Evolutionary conservation across 2,797 vertebrate species (phyloP).

Genomic region (Cichlasoma orientale): DNA sequence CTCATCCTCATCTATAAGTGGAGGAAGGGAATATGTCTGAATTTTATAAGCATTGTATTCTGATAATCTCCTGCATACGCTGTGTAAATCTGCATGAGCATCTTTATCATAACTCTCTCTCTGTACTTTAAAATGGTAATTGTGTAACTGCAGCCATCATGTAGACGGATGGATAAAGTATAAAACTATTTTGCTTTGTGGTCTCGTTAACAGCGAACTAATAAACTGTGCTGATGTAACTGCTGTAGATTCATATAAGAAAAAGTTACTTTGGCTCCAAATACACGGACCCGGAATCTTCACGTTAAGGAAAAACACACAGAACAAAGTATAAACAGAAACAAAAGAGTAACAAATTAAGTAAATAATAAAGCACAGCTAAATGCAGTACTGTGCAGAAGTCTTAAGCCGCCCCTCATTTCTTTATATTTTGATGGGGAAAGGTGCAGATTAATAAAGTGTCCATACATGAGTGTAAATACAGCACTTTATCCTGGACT

Average conservation of each 20-base stretch:
- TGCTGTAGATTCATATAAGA: background rate
- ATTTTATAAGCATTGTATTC: background rate
- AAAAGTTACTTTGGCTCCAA: background rate
- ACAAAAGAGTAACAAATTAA: background rate
- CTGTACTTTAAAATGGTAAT: slow-evolving; percentile 23
- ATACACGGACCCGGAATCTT: background rate
- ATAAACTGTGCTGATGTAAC: slow-evolving; percentile 22
- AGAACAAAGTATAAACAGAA: rapidly evolving
- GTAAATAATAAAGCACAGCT: background rate
- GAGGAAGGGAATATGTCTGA: background rate
- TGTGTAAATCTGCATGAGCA: background rate
- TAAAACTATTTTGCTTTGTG: slow-evolving; percentile 32
- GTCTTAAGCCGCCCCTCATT: too few relatives aligned
- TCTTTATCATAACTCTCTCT: slow-evolving; percentile 13
- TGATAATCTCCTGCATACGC: background rate
- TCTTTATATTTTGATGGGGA: too few relatives aligned
- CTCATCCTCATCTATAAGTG: background rate
- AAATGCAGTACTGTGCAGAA: too few relatives aligned
- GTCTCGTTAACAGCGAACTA: slow-evolving; percentile 23
- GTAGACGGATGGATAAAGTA: background rate
- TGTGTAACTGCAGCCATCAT: slow-evolving; percentile 8
- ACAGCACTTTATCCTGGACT: too few relatives aligned
- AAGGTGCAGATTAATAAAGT: too few relatives aligned
- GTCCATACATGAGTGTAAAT: too few relatives aligned
- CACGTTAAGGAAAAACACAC: background rate